A percentile compares a stretch with the other conserved stretches of the same genome.
phyloP scores from a whole-genome alignment of 2,888 invertebrate species.

The Leptopilina myrica region DNA sequence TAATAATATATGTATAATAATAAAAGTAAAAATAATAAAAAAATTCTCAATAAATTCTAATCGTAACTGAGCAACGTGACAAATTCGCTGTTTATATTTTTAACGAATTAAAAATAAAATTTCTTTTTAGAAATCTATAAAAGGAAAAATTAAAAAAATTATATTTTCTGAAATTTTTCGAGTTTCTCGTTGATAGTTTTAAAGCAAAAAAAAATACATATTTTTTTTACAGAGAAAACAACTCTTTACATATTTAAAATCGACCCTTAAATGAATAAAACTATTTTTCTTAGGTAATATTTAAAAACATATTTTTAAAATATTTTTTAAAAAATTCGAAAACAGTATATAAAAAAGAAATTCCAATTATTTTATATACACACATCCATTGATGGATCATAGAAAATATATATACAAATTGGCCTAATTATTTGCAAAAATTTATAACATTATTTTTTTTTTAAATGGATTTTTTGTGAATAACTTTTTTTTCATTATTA shows the following conservation, averaged over 20 bases:
- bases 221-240: slow-evolving; percentile 7
- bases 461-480: too few relatives aligned
- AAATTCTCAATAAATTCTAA: slow-evolving; percentile 18
- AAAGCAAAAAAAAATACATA: not conserved
- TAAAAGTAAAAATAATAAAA: not conserved
- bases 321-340: too few relatives aligned
- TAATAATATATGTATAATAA: too few relatives aligned
- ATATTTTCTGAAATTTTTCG: slow-evolving; percentile 26
- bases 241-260: slow-evolving; percentile 10
- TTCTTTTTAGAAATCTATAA: not conserved
- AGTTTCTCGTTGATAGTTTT: not conserved
- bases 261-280: slow-evolving; percentile 22
- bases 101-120: slow-evolving; percentile 7
- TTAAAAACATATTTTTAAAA: too few relatives aligned
- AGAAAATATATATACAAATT: slow-evolving; percentile 37
- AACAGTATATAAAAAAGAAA: too few relatives aligned
- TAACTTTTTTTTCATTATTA: not conserved
- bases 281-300: slow-evolving; percentile 5
- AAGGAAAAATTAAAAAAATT: not conserved
- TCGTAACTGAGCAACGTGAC: slow-evolving; percentile 31
- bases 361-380: slow-evolving; percentile 2
- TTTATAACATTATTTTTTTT: too few relatives aligned
- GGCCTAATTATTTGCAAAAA: slow-evolving; percentile 25
- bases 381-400: slow-evolving; percentile 1
- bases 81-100: not conserved